Percentiles rank a stretch among this genome's conserved stretches.
phyloP scores from a whole-genome alignment of 2,797 vertebrate species.

The Hipposideros larvatus region DNA sequence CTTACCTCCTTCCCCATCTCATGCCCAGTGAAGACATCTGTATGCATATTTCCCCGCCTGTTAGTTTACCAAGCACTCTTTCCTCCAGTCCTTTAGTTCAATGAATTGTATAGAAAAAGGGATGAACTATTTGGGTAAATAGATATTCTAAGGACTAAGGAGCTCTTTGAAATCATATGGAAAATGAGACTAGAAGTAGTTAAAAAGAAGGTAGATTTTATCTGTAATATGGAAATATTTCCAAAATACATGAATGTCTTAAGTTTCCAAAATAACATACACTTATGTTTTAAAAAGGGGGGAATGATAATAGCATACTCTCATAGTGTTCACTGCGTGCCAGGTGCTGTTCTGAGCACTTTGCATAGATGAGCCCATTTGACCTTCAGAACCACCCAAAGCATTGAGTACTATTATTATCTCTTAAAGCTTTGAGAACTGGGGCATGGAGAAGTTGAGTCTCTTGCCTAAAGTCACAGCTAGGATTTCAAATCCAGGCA shows the following conservation, averaged over 20 bases:
- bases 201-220: slow-evolving; percentile 49
- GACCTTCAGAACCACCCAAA: neutral
- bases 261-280: neutral
- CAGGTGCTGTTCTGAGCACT: neutral
- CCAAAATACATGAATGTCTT: neutral
- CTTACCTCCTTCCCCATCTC: neutral
- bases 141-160: slow-evolving; percentile 20
- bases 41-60: neutral
- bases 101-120: neutral
- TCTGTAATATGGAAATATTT: neutral
- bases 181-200: slow-evolving; percentile 30
- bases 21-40: neutral
- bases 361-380: neutral
- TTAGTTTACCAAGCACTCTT: neutral
- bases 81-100: neutral
- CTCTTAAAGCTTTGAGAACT: neutral
- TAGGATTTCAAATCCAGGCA: neutral
- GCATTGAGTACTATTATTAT: neutral
- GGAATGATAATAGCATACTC: neutral
- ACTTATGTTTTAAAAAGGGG: neutral
- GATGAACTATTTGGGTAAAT: neutral
- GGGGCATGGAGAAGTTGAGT: neutral
- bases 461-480: neutral
- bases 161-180: neutral
- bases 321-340: neutral